Evolutionary conservation across 1,140 invertebrate genomes (phyloP).

Genomic region (Nixonia krombeini): DNA sequence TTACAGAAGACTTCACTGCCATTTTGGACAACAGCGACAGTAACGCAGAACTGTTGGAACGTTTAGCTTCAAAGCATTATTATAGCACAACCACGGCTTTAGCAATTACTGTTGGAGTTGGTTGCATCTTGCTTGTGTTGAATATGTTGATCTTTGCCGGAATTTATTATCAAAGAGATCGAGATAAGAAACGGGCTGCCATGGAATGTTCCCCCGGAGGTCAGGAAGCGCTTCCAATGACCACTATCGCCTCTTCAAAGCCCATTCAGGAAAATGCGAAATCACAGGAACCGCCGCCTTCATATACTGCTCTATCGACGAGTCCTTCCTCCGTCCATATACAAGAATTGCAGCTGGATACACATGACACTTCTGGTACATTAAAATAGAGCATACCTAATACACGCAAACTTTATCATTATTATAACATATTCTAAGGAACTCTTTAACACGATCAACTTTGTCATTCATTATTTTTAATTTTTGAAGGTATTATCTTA

Average conservation of each 20-base stretch:
- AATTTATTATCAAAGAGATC: conserved; percentile 86
- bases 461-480: too few relatives aligned
- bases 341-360: conserved; percentile 29
- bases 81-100: conserved; percentile 85
- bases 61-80: conserved; percentile 73
- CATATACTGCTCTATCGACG: conserved; percentile 67
- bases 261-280: conserved; percentile 48
- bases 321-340: conserved; percentile 63
- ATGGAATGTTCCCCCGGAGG: conserved; percentile 58
- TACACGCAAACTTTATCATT: too few relatives aligned
- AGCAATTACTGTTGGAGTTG: conserved; percentile 90
- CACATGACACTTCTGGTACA: conserved; percentile 29
- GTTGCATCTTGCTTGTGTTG: conserved; percentile 86
- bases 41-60: conserved; percentile 71
- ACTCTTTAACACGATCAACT: too few relatives aligned
- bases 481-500: too few relatives aligned
- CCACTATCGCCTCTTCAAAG: conserved; percentile 53
- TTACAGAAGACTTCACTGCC: conserved; percentile 51
- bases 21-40: conserved; percentile 67
- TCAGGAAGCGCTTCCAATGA: conserved; percentile 66
- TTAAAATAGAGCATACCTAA: too few relatives aligned
- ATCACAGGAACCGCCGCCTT: conserved; percentile 68
- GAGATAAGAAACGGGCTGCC: conserved; percentile 67
- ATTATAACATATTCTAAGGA: too few relatives aligned
- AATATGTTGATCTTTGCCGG: conserved; percentile 91